Conservation (phyloP, 2,797 vertebrate genomes). For the Sebastes diaconus region DNA sequence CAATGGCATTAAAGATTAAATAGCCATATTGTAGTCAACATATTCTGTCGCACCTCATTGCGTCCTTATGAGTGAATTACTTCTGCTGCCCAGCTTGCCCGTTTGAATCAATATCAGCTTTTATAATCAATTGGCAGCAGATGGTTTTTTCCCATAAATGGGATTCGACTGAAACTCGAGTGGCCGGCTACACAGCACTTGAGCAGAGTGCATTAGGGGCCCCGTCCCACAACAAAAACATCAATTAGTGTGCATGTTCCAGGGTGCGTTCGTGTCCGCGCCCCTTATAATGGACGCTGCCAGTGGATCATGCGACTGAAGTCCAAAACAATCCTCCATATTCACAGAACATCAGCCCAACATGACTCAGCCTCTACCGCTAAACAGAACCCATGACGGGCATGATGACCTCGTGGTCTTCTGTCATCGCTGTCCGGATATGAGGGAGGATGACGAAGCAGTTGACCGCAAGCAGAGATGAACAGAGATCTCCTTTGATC, state of each 20-base stretch:
- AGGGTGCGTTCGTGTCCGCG: slow-evolving; percentile 10
- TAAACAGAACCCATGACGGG: background rate
- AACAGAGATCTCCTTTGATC: slow-evolving; percentile 9
- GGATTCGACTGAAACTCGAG: slow-evolving; percentile 64
- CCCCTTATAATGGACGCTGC: slow-evolving; percentile 37
- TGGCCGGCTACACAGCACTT: slow-evolving; percentile 20
- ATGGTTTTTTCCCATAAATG: slow-evolving; percentile 67
- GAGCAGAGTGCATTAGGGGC: slow-evolving; percentile 48
- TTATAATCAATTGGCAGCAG: slow-evolving; percentile 80
- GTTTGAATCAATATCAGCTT: slow-evolving; percentile 73
- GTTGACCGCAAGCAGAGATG: slow-evolving; percentile 3
- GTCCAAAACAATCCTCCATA: slow-evolving; percentile 32
- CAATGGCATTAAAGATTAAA: slow-evolving; percentile 67
- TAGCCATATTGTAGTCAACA: slow-evolving; percentile 37
- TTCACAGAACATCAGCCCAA: slow-evolving; percentile 3
- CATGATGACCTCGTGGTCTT: slow-evolving; percentile 23
- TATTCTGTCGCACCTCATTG: slow-evolving; percentile 47
- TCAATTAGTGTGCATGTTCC: slow-evolving; percentile 41
- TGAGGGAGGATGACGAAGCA: slow-evolving; percentile 26
- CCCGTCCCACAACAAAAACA: slow-evolving; percentile 42
- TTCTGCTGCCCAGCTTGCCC: slow-evolving; percentile 53
- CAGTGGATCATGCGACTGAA: slow-evolving; percentile 32
- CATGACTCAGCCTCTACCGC: slow-evolving; percentile 47
- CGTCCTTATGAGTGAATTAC: slow-evolving; percentile 42
- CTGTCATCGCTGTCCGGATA: slow-evolving; percentile 46